phyloP scores from a whole-genome alignment of 2,888 invertebrate genomes.

The Parelbella ahira region DNA sequence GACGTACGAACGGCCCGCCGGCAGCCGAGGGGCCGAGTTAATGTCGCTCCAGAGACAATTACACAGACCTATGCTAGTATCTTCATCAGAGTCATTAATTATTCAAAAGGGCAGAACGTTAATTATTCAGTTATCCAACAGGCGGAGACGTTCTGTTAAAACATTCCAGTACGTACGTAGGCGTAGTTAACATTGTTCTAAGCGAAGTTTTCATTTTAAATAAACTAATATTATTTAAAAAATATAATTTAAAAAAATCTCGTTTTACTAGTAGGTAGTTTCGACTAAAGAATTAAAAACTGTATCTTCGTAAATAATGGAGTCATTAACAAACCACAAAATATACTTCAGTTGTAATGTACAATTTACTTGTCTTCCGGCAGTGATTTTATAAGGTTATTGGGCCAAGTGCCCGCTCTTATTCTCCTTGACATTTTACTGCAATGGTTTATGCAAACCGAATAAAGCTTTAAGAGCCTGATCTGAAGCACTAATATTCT shows the following conservation, averaged over 20 bases:
- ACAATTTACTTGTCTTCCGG: conserved; percentile 46
- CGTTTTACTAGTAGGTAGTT: no score
- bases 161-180: conserved; percentile 6
- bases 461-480: conserved; percentile 2
- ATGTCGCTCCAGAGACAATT: no score
- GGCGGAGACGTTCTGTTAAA: no score
- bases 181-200: conserved; percentile 13
- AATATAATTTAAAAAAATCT: no score
- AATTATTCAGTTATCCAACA: conserved; percentile 22
- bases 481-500: no score
- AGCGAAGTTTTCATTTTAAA: no score
- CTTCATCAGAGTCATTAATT: conserved; percentile 17
- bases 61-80: conserved; percentile 7
- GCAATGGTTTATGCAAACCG: conserved; percentile 18
- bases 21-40: no score
- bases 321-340: conserved; percentile 39
- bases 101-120: conserved; percentile 21
- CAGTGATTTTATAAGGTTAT: conserved; percentile 45
- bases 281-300: no score
- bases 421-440: conserved; percentile 36
- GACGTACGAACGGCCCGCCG: no score
- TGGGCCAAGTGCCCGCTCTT: conserved; percentile 43
- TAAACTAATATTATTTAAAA: no score
- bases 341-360: conserved; percentile 31
- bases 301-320: no score